Base-by-base conservation (phyloP, 1,140 invertebrate species). In the Psix sp. region DNA sequence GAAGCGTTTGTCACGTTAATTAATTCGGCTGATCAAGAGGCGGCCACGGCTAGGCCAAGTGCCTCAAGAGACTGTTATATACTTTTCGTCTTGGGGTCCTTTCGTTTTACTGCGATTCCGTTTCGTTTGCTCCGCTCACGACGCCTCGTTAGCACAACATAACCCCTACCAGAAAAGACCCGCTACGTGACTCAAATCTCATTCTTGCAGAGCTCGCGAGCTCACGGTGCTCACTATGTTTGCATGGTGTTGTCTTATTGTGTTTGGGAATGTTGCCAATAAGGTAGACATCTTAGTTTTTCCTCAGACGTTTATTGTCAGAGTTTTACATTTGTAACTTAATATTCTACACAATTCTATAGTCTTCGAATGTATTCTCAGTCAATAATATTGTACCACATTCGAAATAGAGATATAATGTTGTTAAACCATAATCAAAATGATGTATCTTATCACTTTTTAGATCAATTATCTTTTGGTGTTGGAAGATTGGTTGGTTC, bases 141-240 rank as follows among this genome's bases (percentile, higher is more conserved):
- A 65, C 72, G 77, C 60, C 80, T 83, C 83, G 79, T 83, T 83
- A 84, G 77, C 77, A 74, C 77, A 76, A 82, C 77, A 76, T 77
- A 80, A 77, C 67, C 71, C 62, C 76, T 76, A 57, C 70, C 46
- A 60, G 66, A 79, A 77, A 76, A 80, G 78, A 80, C 68, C 63
- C 46, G 35, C 57, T 83, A 86, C 84, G 84, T 86, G 85, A 86
- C 84, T 85, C 73, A 85, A 86, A 86, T 85, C 80, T 83, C 74
- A 82, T 83, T n/a, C n/a, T n/a, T 85, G n/a, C 21, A 42, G 36
- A 54, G 40, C 46, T 73, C 70, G 57, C 65, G 36, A 57, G 46
- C 59, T 56, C 21, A 56, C 57, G 65, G 21, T 4, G n/a, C 66
- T 76, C 77, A 80, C 73, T 68, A 72, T 76, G 77, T 80, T 81